Conservation (phyloP, 2,888 invertebrate genomes). For the Tetropium fuscum region DNA sequence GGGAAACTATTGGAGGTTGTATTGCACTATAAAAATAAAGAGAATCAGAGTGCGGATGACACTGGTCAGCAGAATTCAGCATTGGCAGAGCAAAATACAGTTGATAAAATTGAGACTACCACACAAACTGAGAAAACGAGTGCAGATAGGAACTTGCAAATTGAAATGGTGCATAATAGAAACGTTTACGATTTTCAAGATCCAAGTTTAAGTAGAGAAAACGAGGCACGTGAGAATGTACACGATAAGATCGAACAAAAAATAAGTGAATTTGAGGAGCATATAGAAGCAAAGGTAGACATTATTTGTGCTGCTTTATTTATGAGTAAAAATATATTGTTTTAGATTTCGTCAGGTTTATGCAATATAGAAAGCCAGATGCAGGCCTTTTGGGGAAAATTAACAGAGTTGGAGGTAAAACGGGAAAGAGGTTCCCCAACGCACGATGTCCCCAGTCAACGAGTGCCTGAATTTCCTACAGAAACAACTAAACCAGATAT, state of each 20-base stretch:
- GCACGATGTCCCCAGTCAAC: not conserved
- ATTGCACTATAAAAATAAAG: constrained; percentile 34
- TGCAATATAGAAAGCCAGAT: constrained; percentile 62
- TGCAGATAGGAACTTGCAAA: constrained; percentile 30
- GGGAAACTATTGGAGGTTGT: constrained; percentile 66
- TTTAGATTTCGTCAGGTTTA: constrained; percentile 55
- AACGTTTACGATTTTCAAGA: constrained; percentile 36
- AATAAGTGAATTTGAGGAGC: constrained; percentile 43
- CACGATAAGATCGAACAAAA: constrained; percentile 46
- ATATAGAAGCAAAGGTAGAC: constrained; percentile 47
- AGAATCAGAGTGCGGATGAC: constrained; percentile 36
- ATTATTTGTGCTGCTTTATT: too few relatives aligned
- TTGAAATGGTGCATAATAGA: constrained; percentile 40
- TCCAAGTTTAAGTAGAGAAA: constrained; percentile 7
- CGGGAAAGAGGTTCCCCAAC: not conserved
- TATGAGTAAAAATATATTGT: constrained; percentile 15
- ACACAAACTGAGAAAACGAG: constrained; percentile 54
- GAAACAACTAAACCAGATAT: constrained; percentile 34
- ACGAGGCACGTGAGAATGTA: constrained; percentile 14
- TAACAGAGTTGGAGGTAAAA: constrained; percentile 55
- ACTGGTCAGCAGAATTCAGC: constrained; percentile 20
- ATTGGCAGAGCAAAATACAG: constrained; percentile 39
- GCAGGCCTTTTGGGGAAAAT: constrained; percentile 59
- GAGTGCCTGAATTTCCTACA: not conserved
- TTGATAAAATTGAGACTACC: constrained; percentile 43